phyloP scores from a whole-genome alignment of 1,140 invertebrate species.

The Brachionus rubens region DNA sequence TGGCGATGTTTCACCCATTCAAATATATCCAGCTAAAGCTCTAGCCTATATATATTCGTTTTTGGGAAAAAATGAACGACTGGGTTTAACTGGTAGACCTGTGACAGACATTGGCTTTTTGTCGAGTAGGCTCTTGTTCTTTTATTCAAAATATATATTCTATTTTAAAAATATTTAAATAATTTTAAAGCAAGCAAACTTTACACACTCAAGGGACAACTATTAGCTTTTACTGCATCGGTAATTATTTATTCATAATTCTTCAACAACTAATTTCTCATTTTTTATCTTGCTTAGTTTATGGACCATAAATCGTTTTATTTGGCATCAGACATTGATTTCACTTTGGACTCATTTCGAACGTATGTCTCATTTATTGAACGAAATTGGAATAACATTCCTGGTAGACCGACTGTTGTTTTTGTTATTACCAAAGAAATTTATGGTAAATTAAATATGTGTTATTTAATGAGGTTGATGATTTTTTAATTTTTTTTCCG shows the following conservation, averaged over 20 bases:
- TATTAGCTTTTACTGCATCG: constrained; percentile 97
- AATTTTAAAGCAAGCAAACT: constrained; percentile 76
- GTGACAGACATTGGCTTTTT: constrained; percentile 89
- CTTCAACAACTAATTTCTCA: constrained; percentile 5
- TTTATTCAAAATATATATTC: background rate
- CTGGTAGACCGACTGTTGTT: constrained; percentile 55
- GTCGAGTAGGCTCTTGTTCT: constrained; percentile 64
- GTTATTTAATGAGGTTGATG: background rate
- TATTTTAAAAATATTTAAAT: no score
- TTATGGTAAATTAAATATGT: background rate
- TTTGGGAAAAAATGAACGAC: constrained; percentile 77
- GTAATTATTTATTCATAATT: constrained; percentile 63
- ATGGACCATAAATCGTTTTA: constrained; percentile 75
- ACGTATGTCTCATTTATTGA: constrained; percentile 56
- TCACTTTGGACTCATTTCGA: constrained; percentile 55
- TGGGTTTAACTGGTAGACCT: constrained; percentile 85
- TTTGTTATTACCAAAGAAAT: constrained; percentile 48
- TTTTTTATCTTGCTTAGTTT: constrained; percentile 71
- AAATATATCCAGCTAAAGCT: constrained; percentile 90
- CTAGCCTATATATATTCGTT: constrained; percentile 90
- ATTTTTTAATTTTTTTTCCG: background rate
- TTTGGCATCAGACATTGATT: constrained; percentile 55
- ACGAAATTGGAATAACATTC: constrained; percentile 62
- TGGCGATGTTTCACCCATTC: constrained; percentile 84
- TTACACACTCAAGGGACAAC: constrained; percentile 88